phyloP scores from a whole-genome alignment of 2,113 vertebrate genomes.

The Promerops cafer region DNA sequence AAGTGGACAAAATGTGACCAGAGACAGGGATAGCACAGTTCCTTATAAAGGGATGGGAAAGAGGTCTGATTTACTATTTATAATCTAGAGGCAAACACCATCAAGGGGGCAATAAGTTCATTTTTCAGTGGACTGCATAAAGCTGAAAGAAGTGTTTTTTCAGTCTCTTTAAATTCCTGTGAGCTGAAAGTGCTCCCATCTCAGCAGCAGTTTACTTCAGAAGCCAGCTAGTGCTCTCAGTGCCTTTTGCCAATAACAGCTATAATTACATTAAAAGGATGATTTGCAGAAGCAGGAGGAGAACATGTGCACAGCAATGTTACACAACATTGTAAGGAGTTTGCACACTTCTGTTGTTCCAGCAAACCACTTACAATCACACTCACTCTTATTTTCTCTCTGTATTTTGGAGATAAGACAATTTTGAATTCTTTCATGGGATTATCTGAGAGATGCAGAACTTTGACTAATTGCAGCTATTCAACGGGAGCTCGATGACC shows the following conservation, averaged over 20 bases:
- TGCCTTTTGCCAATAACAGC: constrained; percentile 11
- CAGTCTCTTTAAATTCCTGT: not conserved
- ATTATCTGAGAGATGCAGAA: not conserved
- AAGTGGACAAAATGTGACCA: not conserved
- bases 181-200: not conserved
- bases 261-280: constrained; percentile 26
- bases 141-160: not conserved
- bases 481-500: not conserved
- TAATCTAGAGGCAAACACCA: not conserved
- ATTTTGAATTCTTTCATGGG: not conserved
- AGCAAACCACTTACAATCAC: not conserved
- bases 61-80: not conserved
- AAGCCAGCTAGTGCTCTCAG: not conserved
- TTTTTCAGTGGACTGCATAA: not conserved
- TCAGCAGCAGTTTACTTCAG: not conserved
- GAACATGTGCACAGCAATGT: constrained; percentile 1
- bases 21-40: not conserved
- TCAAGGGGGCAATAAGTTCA: not conserved
- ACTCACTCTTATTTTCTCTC: not conserved
- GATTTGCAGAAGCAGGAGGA: constrained; percentile 29
- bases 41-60: not conserved
- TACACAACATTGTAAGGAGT: not conserved
- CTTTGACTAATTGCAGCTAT: not conserved
- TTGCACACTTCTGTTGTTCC: constrained; percentile 3
- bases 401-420: not conserved